Base-by-base conservation (phyloP, 2,797 vertebrate genomes). In the Microctenopoma lineatum region DNA sequence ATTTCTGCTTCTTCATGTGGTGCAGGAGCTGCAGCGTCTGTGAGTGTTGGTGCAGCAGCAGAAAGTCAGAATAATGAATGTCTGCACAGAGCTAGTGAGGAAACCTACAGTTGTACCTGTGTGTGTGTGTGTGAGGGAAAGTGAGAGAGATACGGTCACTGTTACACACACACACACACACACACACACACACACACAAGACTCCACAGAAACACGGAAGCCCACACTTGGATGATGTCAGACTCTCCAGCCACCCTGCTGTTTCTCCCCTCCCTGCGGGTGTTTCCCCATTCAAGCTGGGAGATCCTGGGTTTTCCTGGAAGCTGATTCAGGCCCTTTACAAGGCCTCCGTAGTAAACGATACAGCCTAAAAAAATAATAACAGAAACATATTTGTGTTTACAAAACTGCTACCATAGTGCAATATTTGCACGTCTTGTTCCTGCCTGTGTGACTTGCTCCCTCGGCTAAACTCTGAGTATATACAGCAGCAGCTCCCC, bases 281-380 rank as follows among this genome's bases (percentile, higher is more conserved):
- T 94, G 91, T 93, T 94, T 93, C 91, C 92, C 92, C 85, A 73
- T 88, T 83, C 83, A 84, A 18, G 71, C 50, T 68, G 90, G 88
- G 89, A 89, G 90, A 91, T 91, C 90, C 89, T 87, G 88, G 87
- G 85, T 90, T 93, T 92, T 91, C 88, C 90, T 92, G 73, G 62
- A 66, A 78, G 77, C 77, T 62, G 69, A 84, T 79, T 86, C 80
- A 81, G 73, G 53, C 58, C 57, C 41, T 70, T 67, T 54, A 46
- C 63, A 72, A 13, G n/a, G 46, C 25, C 61, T 34, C 65, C 52
- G 65, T 57, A 32, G 59, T 44, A 16, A 14, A 34, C 9, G 18
- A 51, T 55, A 39, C 47, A 71, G 39, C 15, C 61, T 57, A 1
- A 3, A 27, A 55, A 54, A 45, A 46, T 36, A 45, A 34, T 32